Percentiles rank a stretch among this genome's conserved stretches.
Conservation (phyloP, 2,797 vertebrate species). For the Pempheris klunzingeri region DNA sequence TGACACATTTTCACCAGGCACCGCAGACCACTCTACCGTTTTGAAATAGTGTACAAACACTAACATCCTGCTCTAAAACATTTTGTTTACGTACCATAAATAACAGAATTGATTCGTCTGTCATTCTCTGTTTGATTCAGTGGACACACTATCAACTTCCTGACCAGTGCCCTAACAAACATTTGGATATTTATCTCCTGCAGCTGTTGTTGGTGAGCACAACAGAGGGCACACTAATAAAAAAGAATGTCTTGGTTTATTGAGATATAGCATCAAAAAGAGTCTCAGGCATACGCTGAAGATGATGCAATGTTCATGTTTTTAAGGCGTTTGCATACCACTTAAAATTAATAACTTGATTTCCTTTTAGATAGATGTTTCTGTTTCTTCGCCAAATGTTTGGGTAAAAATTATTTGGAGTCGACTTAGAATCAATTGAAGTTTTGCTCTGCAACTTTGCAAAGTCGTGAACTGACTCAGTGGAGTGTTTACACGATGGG, state of each 20-base stretch:
- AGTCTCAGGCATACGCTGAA: neutral
- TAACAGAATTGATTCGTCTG: conserved; percentile 17
- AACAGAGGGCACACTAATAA: neutral
- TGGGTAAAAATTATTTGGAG: neutral
- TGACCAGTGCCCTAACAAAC: conserved; percentile 36
- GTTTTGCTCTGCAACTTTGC: neutral
- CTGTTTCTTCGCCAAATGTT: neutral
- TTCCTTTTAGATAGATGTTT: neutral
- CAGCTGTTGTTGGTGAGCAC: conserved; percentile 48
- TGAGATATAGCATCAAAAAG: neutral
- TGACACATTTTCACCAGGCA: neutral
- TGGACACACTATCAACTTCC: conserved; percentile 37
- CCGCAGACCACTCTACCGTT: neutral
- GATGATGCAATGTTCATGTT: neutral
- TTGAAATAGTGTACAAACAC: conserved; percentile 3
- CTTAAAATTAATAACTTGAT: neutral
- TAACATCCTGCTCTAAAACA: conserved; percentile 62
- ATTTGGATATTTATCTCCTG: conserved; percentile 34
- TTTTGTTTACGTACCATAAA: conserved; percentile 31
- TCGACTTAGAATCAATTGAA: neutral
- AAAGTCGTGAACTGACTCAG: conserved; percentile 25
- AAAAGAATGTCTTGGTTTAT: neutral
- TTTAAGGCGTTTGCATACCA: neutral
- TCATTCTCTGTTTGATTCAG: conserved; percentile 30
- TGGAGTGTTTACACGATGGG: neutral